Evolutionary conservation across 2,113 vertebrate genomes (phyloP).

Genomic region (Phoenicopterus ruber): DNA sequence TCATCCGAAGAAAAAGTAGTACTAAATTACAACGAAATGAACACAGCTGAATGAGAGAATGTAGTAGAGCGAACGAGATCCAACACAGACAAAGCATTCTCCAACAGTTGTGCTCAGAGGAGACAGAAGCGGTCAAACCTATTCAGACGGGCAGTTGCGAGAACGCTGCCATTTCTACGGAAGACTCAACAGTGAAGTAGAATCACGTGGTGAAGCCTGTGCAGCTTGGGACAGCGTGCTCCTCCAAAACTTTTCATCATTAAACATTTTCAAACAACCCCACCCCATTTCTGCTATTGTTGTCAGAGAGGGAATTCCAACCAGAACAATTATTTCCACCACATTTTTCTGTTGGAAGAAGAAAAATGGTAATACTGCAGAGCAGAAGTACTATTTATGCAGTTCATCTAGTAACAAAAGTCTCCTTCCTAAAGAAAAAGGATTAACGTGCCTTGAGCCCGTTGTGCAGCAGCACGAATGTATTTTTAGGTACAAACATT

Average conservation of each 20-base stretch:
- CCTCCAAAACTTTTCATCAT: neutral
- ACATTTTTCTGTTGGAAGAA: neutral
- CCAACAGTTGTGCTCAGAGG: neutral
- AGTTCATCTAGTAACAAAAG: neutral
- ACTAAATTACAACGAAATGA: neutral
- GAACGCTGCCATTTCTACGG: neutral
- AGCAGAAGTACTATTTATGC: neutral
- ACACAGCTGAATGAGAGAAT: neutral
- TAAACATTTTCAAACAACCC: neutral
- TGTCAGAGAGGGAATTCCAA: slow-evolving; percentile 52
- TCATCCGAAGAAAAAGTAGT: neutral
- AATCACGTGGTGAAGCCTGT: neutral
- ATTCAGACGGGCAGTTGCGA: neutral
- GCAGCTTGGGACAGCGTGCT: neutral
- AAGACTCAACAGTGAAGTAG: rapidly evolving
- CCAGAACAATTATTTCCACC: neutral
- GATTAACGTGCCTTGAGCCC: neutral
- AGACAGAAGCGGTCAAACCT: neutral
- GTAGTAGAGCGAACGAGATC: neutral
- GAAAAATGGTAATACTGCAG: neutral
- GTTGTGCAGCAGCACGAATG: neutral
- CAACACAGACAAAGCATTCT: neutral
- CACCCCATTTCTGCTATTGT: slow-evolving; percentile 32
- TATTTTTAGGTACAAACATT: neutral
- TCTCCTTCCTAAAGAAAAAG: neutral